These are phyloP conservation scores for Leptopterna dolabrata DNA, from an alignment of 2,888 invertebrate species.

Conservation along the genomic window DNA sequence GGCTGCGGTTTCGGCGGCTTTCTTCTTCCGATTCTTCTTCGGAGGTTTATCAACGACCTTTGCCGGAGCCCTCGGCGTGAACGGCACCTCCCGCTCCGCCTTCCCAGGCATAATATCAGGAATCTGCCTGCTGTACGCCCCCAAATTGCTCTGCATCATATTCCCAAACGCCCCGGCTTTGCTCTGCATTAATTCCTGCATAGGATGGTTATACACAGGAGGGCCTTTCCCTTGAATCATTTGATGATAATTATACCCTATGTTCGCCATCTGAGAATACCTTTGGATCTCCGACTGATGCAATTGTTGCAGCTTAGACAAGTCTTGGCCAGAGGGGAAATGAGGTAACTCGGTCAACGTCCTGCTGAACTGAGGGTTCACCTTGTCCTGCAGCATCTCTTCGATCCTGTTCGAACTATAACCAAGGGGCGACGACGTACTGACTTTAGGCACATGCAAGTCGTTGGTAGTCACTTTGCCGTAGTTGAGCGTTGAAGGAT, in stretches of 20 bases:
- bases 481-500: conserved; percentile 42
- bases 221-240: conserved; percentile 48
- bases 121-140: conserved; percentile 57
- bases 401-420: conserved; percentile 59
- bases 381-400: conserved; percentile 60
- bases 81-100: conserved; percentile 59
- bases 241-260: conserved; percentile 47
- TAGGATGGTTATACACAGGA: conserved; percentile 50
- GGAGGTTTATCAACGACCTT: conserved; percentile 58
- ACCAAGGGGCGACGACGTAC: conserved; percentile 55
- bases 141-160: conserved; percentile 54
- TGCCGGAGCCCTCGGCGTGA: conserved; percentile 48
- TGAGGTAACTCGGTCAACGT: conserved; percentile 57
- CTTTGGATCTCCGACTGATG: conserved; percentile 44
- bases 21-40: conserved; percentile 63
- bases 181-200: conserved; percentile 61
- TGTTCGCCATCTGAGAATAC: conserved; percentile 39
- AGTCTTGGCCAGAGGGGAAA: conserved; percentile 57
- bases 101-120: conserved; percentile 56
- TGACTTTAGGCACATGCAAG: conserved; percentile 33
- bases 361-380: conserved; percentile 60
- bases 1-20: neutral
- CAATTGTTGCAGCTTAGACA: conserved; percentile 56
- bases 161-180: conserved; percentile 58
- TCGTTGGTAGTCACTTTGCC: conserved; percentile 48